Conservation (phyloP, 2,888 invertebrate genomes). For the Cryptocheilus praepositus region DNA sequence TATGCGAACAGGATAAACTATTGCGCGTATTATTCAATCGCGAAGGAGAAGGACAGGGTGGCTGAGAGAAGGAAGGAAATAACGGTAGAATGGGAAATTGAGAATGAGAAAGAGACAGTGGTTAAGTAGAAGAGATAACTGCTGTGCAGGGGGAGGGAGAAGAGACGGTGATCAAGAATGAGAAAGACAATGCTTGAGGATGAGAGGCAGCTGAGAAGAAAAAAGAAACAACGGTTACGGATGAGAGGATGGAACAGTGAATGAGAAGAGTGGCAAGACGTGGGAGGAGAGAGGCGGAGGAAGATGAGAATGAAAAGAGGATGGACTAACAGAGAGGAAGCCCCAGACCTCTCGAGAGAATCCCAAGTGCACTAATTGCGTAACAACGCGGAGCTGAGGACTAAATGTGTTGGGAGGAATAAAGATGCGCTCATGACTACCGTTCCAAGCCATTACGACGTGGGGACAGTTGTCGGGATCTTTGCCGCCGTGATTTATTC, state of each 20-base stretch:
- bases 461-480: neutral
- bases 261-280: constrained; percentile 18
- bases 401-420: constrained; percentile 16
- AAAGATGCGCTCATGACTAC: constrained; percentile 29
- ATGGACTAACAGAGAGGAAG: constrained; percentile 35
- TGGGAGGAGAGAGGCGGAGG: constrained; percentile 32
- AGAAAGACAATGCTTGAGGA: no score
- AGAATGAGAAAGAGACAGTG: no score
- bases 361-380: constrained; percentile 62
- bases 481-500: neutral
- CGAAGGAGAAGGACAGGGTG: constrained; percentile 39
- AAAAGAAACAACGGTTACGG: constrained; percentile 30
- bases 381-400: constrained; percentile 49
- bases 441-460: constrained; percentile 7
- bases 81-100: constrained; percentile 29
- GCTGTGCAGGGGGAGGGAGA: no score
- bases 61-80: constrained; percentile 19
- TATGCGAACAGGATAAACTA: constrained; percentile 55
- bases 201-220: constrained; percentile 29
- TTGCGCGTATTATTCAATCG: constrained; percentile 62
- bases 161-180: no score
- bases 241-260: constrained; percentile 18
- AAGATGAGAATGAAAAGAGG: constrained; percentile 29
- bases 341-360: constrained; percentile 48
- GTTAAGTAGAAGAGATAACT: no score